A percentile compares a stretch with the other conserved stretches of the same genome.
Conservation (phyloP, 2,113 vertebrate genomes). For the Ploceus nigricollis region DNA sequence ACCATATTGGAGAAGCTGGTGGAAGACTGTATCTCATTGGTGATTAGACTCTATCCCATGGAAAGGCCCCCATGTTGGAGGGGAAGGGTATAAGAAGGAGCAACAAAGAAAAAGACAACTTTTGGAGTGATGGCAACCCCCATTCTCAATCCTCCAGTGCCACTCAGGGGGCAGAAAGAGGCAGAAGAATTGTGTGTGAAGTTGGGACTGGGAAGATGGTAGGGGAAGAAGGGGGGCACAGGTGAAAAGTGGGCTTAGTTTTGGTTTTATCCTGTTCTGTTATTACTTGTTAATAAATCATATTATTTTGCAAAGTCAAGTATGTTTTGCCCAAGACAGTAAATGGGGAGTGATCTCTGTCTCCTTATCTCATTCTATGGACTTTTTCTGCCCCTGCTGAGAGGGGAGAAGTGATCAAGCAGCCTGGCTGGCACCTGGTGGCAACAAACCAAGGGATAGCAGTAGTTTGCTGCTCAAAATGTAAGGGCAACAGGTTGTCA, state of each 20-base stretch:
- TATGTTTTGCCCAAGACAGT: not conserved
- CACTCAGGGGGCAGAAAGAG: not conserved
- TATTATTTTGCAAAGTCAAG: not conserved
- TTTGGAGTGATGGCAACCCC: not conserved
- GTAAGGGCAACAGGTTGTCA: not conserved
- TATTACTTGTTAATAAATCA: not conserved
- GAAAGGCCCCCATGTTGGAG: not conserved
- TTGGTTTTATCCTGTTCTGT: not conserved
- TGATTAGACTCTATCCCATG: not conserved
- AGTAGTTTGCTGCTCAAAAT: not conserved
- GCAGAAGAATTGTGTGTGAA: not conserved
- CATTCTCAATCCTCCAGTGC: not conserved
- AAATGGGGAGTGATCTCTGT: not conserved
- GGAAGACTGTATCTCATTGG: not conserved
- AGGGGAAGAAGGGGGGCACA: fast-evolving
- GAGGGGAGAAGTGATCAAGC: not conserved
- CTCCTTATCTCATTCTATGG: not conserved
- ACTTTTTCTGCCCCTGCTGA: not conserved
- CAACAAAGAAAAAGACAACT: not conserved
- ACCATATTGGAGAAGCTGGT: not conserved
- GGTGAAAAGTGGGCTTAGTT: not conserved
- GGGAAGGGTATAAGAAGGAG: not conserved
- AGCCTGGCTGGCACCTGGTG: not conserved
- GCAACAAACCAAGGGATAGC: not conserved
- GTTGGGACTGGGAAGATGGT: not conserved